Conservation (phyloP, 2,797 vertebrate genomes). For the Selene dorsalis region DNA sequence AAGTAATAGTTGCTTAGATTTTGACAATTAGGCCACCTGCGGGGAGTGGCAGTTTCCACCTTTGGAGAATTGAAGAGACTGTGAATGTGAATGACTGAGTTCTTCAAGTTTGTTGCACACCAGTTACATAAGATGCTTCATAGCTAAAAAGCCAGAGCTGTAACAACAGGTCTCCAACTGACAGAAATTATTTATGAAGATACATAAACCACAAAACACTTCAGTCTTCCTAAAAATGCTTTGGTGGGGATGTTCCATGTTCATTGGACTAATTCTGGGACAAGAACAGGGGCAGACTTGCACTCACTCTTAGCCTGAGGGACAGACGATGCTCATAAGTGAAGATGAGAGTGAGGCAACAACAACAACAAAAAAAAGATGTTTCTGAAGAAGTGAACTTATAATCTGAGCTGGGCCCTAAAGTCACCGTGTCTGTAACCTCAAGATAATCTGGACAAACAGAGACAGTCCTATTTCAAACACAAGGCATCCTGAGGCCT, state of each 20-base stretch:
- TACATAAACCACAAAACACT: slow-evolving; percentile 50
- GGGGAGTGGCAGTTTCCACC: background rate
- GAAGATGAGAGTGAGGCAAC: background rate
- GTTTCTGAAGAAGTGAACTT: slow-evolving; percentile 14
- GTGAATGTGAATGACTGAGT: slow-evolving; percentile 11
- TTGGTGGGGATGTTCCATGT: background rate
- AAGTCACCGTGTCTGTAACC: background rate
- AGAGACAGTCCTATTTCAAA: slow-evolving; percentile 1
- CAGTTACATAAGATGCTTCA: slow-evolving; percentile 33
- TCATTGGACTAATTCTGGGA: slow-evolving; percentile 18
- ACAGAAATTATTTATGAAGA: slow-evolving; percentile 45
- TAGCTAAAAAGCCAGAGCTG: slow-evolving; percentile 39
- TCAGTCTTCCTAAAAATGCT: slow-evolving; percentile 25
- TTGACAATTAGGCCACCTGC: background rate
- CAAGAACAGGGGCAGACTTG: background rate
- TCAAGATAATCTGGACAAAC: background rate
- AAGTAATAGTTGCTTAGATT: slow-evolving; percentile 1
- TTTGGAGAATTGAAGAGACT: slow-evolving; percentile 12
- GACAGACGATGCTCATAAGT: slow-evolving; percentile 6
- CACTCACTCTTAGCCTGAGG: slow-evolving; percentile 9
- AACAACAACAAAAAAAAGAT: slow-evolving; percentile 8
- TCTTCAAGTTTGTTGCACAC: slow-evolving; percentile 20
- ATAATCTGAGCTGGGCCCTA: background rate
- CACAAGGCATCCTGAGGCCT: background rate
- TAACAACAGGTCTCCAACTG: slow-evolving; percentile 36